Base-by-base conservation (phyloP, 2,888 invertebrate genomes). In the Monoplex corrugatus region DNA sequence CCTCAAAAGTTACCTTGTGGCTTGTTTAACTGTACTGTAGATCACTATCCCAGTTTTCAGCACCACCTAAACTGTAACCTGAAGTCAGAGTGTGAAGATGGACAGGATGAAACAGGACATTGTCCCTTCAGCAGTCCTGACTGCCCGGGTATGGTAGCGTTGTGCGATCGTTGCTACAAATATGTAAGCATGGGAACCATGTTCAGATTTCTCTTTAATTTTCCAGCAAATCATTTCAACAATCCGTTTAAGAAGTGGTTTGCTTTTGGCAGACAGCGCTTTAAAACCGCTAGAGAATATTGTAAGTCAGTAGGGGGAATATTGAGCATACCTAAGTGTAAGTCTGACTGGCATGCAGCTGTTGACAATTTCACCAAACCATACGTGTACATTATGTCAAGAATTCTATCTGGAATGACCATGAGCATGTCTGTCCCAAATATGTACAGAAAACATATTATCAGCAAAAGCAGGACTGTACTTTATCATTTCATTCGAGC, bases 101-200 rank as follows among this genome's bases (percentile, higher is more conserved):
- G 68, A n/a, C 68, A 32, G 23, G 68, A 68, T n/a, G 68, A 68
- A 68, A 68, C 68, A 68, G 68, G 28, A 28, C 68, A 68, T 1
- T 68, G 68, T n/a, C 68, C 68, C n/a, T 68, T 68, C n/a, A 68
- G 68, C n/a, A 68, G 68, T n/a, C 68, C 68, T 68, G 63, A 68
- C 8, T 68, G 68, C 32, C 2, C 28, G 68, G 68, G 68, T 23
- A 28, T 68, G n/a, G 1, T 68, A 32, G 68, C 68, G 28, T 68
- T 68, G n/a, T 68, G 68, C 28, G 32, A n/a, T n/a, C 68, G 28
- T 6, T 68, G 68, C 68, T 68, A 68, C 28, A n/a, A 68, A n/a
- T n/a, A n/a, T n/a, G n/a, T n/a, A n/a, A n/a, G n/a, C n/a, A n/a
- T n/a, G n/a, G n/a, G n/a, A n/a, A n/a, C n/a, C 16, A 68, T 68